Evolutionary conservation across 2,113 vertebrate genomes (phyloP).

Genomic region (Nothocercus nigrocapillus): DNA sequence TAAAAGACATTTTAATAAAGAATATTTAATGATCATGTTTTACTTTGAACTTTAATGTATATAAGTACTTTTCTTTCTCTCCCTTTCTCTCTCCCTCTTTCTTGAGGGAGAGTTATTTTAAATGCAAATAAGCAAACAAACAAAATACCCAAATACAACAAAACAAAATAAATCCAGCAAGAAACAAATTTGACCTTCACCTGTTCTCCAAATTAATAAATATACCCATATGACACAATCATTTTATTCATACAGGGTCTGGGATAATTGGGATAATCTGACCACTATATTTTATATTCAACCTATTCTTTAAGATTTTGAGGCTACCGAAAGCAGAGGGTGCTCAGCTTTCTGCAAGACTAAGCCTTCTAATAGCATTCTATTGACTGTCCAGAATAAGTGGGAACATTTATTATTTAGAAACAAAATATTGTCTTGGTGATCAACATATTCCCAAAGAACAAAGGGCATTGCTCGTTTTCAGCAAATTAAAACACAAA

Average conservation of each 20-base stretch:
- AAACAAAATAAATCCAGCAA: not conserved
- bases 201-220: not conserved
- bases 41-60: not conserved
- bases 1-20: not conserved
- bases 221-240: not conserved
- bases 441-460: not conserved
- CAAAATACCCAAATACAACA: not conserved
- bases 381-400: not conserved
- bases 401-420: conserved; percentile 32
- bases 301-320: not conserved
- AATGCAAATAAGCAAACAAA: not conserved
- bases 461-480: not conserved
- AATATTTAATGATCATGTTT: not conserved
- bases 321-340: not conserved
- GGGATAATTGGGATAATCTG: not conserved
- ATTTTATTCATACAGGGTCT: not conserved
- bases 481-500: not conserved
- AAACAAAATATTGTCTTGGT: conserved; percentile 7
- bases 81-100: too few species aligned
- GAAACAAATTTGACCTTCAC: not conserved
- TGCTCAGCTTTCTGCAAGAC: not conserved
- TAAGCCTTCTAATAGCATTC: not conserved
- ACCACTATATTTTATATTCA: not conserved
- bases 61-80: not conserved
- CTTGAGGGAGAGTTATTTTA: not conserved